Evolutionary conservation across 2,113 vertebrate genomes (phyloP).

Genomic region (Leptosomus discolor): DNA sequence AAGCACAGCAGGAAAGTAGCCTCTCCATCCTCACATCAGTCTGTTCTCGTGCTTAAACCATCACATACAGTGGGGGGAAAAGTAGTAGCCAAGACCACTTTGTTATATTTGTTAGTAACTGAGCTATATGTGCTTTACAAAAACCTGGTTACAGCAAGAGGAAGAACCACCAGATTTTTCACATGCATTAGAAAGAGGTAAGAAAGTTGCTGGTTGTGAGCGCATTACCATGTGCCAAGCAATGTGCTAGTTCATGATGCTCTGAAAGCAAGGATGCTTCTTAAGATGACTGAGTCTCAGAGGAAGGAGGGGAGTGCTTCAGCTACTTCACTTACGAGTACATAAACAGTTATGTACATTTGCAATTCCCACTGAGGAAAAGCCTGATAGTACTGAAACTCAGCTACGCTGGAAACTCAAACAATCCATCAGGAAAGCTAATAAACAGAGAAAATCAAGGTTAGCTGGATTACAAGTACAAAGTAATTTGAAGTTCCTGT

Average conservation of each 20-base stretch:
- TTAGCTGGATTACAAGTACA: not conserved
- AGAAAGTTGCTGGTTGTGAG: not conserved
- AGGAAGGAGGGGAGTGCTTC: not conserved
- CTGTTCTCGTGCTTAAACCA: not conserved
- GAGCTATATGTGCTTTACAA: not conserved
- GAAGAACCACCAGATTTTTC: not conserved
- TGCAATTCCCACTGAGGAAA: not conserved
- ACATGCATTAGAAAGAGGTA: not conserved
- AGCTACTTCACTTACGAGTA: not conserved
- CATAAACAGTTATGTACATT: not conserved
- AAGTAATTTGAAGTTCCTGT: not conserved
- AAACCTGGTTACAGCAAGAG: not conserved
- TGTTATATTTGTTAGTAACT: not conserved
- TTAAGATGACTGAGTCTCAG: not conserved
- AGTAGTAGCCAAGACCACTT: not conserved
- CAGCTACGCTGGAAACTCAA: not conserved
- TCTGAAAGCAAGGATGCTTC: not conserved
- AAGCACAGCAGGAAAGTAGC: not conserved
- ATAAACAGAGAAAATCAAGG: not conserved
- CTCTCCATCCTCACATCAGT: not conserved
- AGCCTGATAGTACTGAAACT: not conserved
- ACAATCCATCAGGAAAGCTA: not conserved
- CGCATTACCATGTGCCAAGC: not conserved
- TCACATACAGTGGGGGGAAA: fast-evolving
- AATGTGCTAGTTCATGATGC: not conserved